These are phyloP conservation scores for Ramphastos sulfuratus DNA, from an alignment of 2,113 vertebrate species.

Conservation along the genomic window DNA sequence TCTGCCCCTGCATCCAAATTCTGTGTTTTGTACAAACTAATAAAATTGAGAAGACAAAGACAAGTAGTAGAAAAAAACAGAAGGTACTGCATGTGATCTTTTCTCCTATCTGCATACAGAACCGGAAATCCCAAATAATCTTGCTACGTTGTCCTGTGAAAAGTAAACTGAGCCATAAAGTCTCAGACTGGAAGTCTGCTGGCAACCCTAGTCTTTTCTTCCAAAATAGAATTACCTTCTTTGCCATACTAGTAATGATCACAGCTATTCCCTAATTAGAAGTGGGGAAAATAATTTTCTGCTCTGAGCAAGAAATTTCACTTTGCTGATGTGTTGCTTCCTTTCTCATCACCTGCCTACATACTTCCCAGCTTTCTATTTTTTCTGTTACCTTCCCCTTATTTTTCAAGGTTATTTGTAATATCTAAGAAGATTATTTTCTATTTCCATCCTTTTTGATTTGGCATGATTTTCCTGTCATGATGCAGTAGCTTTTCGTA, in stretches of 20 bases:
- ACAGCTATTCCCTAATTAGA: not conserved
- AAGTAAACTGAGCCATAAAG: not conserved
- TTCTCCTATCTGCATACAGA: not conserved
- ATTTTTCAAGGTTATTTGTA: slow-evolving; percentile 24
- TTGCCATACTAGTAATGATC: not conserved
- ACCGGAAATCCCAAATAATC: not conserved
- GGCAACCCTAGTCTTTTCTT: not conserved
- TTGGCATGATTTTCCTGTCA: not conserved
- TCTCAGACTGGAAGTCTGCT: not conserved
- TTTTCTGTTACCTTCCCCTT: not conserved
- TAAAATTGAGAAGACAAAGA: not conserved
- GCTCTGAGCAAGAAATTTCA: not conserved
- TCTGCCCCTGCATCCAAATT: not conserved
- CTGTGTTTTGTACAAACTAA: not conserved
- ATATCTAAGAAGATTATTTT: not conserved
- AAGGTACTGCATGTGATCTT: not conserved
- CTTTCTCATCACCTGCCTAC: slow-evolving; percentile 1
- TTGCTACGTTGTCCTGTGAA: not conserved
- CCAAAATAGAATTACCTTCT: not conserved
- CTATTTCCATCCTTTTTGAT: not conserved
- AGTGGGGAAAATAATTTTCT: slow-evolving; percentile 19
- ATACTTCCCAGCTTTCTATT: not conserved
- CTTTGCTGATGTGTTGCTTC: not conserved
- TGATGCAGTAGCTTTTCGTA: not conserved
- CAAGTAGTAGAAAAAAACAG: not conserved